Evolutionary conservation across 1,140 invertebrate genomes (phyloP).

Genomic region (Heliconius congener): DNA sequence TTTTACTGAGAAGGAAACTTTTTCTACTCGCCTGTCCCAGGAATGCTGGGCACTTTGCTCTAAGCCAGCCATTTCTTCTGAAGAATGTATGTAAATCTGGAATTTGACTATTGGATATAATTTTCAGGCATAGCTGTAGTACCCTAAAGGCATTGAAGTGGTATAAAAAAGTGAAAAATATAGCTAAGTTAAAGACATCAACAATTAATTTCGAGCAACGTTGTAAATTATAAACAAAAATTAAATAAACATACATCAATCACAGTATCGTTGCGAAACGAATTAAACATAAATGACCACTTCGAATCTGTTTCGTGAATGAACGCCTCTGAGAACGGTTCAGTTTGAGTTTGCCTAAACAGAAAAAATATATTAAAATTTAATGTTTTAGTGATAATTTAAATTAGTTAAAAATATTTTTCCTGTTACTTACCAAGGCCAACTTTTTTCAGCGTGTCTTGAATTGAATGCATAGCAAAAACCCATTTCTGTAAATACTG

Average conservation of each 20-base stretch:
- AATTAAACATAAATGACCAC: slow-evolving; percentile 83
- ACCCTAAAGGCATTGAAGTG: too few relatives aligned
- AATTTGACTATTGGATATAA: not conserved
- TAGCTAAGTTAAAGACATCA: too few relatives aligned
- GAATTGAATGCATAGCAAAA: slow-evolving; percentile 88
- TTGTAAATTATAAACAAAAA: not conserved
- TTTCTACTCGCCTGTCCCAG: slow-evolving; percentile 84
- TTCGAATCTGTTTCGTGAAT: slow-evolving; percentile 85
- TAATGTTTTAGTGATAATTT: not conserved
- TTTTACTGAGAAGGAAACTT: slow-evolving; percentile 85
- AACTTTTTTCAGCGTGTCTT: slow-evolving; percentile 76
- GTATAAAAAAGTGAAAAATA: too few relatives aligned
- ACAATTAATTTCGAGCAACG: too few relatives aligned
- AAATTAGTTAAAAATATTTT: not conserved
- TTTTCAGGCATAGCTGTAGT: too few relatives aligned
- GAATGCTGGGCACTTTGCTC: slow-evolving; percentile 85
- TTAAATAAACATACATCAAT: slow-evolving; percentile 70
- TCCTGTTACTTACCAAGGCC: slow-evolving; percentile 75
- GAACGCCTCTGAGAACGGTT: slow-evolving; percentile 78
- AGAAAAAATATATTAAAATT: not conserved
- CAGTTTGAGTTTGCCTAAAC: slow-evolving; percentile 66
- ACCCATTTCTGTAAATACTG: slow-evolving; percentile 86
- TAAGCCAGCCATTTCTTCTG: slow-evolving; percentile 84
- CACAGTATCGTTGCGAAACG: slow-evolving; percentile 72
- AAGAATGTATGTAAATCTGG: slow-evolving; percentile 85